Conservation (phyloP, 2,797 vertebrate species). For the Sebastes flavidus region DNA sequence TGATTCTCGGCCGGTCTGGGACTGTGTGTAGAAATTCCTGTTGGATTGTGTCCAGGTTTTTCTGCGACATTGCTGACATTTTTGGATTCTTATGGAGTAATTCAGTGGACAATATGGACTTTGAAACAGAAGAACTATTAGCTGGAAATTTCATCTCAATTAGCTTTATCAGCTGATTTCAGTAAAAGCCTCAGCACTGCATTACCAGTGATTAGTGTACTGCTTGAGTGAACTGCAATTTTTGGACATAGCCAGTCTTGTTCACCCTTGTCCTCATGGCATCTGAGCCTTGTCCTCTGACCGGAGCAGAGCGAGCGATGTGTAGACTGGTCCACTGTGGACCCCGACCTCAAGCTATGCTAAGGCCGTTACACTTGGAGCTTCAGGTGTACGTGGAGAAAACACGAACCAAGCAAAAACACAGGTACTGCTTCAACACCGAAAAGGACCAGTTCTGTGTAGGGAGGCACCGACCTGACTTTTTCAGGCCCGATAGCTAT, state of each 20-base stretch:
- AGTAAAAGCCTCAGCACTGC: background rate
- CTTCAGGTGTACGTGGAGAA: slow-evolving; percentile 83
- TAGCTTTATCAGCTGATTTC: background rate
- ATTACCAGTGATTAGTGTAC: background rate
- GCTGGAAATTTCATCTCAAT: background rate
- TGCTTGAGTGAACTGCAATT: background rate
- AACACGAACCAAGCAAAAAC: slow-evolving; percentile 77
- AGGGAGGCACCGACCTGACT: too few species aligned
- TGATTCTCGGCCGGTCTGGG: slow-evolving; percentile 42
- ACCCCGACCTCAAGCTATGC: slow-evolving; percentile 77
- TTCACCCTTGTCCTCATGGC: slow-evolving; percentile 60
- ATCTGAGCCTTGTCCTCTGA: slow-evolving; percentile 70
- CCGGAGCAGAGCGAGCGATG: slow-evolving; percentile 79
- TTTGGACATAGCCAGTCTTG: background rate
- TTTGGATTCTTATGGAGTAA: slow-evolving; percentile 10
- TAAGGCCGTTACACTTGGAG: slow-evolving; percentile 83
- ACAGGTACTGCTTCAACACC: slow-evolving; percentile 76
- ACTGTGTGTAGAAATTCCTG: slow-evolving; percentile 10
- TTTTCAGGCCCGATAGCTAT: too few species aligned
- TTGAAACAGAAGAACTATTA: background rate
- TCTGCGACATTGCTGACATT: slow-evolving; percentile 29
- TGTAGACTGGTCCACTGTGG: slow-evolving; percentile 85
- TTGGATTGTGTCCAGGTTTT: slow-evolving; percentile 41
- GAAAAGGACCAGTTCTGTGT: background rate
- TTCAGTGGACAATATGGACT: slow-evolving; percentile 15